Evolutionary conservation across 1,140 invertebrate species (phyloP).

Genomic region (Olivierus martensii): DNA sequence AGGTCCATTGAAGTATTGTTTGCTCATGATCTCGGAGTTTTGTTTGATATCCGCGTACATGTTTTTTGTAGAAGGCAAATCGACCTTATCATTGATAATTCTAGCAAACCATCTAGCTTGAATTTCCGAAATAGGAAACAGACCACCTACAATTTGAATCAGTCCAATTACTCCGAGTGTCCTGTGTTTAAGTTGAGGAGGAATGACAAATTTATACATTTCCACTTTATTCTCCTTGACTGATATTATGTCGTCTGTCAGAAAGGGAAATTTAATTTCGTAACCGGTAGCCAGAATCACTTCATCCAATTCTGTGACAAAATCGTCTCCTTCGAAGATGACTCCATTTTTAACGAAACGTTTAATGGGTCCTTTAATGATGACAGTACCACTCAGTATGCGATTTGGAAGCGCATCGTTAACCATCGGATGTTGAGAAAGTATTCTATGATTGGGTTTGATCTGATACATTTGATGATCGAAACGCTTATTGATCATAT

Average conservation of each 20-base stretch:
- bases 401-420: constrained; percentile 41
- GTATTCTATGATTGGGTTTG: constrained; percentile 32
- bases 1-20: constrained; percentile 22
- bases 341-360: constrained; percentile 27
- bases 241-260: too few relatives aligned
- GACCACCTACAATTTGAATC: constrained; percentile 36
- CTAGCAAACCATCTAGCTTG: constrained; percentile 33
- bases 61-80: constrained; percentile 20
- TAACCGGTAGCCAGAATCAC: too few relatives aligned
- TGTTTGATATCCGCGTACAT: constrained; percentile 25
- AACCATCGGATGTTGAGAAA: constrained; percentile 39
- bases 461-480: constrained; percentile 36
- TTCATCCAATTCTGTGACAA: constrained; percentile 18
- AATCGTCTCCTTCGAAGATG: constrained; percentile 27
- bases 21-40: constrained; percentile 10
- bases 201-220: constrained; percentile 36
- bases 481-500: constrained; percentile 24
- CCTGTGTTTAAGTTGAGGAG: constrained; percentile 25
- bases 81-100: constrained; percentile 17
- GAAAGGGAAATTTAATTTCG: constrained; percentile 32
- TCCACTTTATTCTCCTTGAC: constrained; percentile 31
- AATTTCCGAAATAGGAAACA: constrained; percentile 38
- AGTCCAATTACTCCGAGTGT: constrained; percentile 37
- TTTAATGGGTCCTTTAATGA: constrained; percentile 30
- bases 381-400: constrained; percentile 34